These are phyloP conservation scores for Macquaria australasica DNA, from an alignment of 2,113 vertebrate genomes.

Conservation along the genomic window DNA sequence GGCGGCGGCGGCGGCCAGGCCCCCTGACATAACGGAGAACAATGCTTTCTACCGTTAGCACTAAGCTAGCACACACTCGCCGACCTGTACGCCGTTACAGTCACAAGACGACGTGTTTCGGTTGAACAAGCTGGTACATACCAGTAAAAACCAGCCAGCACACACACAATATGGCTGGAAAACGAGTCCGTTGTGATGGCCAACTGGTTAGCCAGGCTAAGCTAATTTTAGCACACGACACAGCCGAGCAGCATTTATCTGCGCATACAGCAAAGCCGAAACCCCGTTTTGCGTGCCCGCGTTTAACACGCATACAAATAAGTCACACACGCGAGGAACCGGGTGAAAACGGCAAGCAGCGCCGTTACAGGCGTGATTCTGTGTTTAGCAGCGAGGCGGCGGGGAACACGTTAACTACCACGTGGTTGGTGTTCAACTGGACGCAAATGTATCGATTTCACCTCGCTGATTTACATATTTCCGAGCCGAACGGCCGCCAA, in stretches of 20 bases:
- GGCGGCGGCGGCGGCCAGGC: too few species aligned
- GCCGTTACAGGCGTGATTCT: slow-evolving; percentile 8
- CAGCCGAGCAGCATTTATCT: slow-evolving; percentile 21
- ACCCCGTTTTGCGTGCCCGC: fast-evolving
- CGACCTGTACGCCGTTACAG: fast-evolving
- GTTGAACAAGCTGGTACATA: fast-evolving
- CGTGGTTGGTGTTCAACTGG: slow-evolving; percentile 73
- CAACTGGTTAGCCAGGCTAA: slow-evolving; percentile 64
- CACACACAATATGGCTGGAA: not conserved
- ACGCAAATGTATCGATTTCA: slow-evolving; percentile 67
- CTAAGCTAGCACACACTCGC: slow-evolving; percentile 10
- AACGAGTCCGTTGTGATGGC: slow-evolving; percentile 31
- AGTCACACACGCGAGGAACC: fast-evolving
- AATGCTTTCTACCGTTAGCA: slow-evolving; percentile 69
- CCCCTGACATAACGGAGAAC: slow-evolving; percentile 74
- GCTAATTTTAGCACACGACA: slow-evolving; percentile 73
- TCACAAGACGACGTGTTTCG: not conserved
- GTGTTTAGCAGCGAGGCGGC: slow-evolving; percentile 13
- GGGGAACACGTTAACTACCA: slow-evolving; percentile 74
- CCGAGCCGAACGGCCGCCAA: not conserved
- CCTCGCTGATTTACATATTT: slow-evolving; percentile 51
- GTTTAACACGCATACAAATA: not conserved
- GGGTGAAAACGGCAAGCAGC: fast-evolving
- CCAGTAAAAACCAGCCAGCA: fast-evolving
- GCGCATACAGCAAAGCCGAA: not conserved